Evolutionary conservation across 2,888 invertebrate genomes (phyloP).

Genomic region (Scaptomyza parva): DNA sequence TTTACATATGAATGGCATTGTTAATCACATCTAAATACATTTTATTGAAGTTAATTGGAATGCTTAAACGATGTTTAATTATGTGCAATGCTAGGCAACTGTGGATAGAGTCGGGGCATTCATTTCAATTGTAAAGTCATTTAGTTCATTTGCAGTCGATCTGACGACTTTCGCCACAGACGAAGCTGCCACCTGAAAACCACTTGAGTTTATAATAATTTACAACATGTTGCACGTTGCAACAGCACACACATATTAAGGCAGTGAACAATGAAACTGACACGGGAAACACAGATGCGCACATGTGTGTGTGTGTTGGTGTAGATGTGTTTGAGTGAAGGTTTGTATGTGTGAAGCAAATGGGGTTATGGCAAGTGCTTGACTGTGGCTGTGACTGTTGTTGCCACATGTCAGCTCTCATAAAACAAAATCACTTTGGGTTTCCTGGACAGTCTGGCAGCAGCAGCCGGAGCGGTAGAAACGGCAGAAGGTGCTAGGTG

Average conservation of each 20-base stretch:
- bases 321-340: conserved; percentile 22
- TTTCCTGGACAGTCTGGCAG: conserved; percentile 42
- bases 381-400: conserved; percentile 53
- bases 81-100: conserved; percentile 13
- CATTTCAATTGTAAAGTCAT: conserved; percentile 17
- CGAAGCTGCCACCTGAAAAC: conserved; percentile 50
- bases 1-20: neutral
- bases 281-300: conserved; percentile 34
- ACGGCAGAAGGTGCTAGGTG: neutral
- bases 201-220: conserved; percentile 73
- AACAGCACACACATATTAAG: conserved; percentile 49
- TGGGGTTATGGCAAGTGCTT: conserved; percentile 45
- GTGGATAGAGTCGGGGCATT: conserved; percentile 3
- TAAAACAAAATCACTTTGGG: conserved; percentile 75
- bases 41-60: conserved; percentile 18
- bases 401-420: conserved; percentile 78
- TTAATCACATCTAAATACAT: conserved; percentile 4
- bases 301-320: conserved; percentile 9
- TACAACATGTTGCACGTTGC: conserved; percentile 64
- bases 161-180: conserved; percentile 44
- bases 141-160: conserved; percentile 47
- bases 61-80: conserved; percentile 24
- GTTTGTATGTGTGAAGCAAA: conserved; percentile 26
- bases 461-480: neutral
- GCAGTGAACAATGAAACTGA: conserved; percentile 62